These are phyloP conservation scores for Anabas testudineus DNA, from an alignment of 2,797 vertebrate species.

Conservation along the genomic window DNA sequence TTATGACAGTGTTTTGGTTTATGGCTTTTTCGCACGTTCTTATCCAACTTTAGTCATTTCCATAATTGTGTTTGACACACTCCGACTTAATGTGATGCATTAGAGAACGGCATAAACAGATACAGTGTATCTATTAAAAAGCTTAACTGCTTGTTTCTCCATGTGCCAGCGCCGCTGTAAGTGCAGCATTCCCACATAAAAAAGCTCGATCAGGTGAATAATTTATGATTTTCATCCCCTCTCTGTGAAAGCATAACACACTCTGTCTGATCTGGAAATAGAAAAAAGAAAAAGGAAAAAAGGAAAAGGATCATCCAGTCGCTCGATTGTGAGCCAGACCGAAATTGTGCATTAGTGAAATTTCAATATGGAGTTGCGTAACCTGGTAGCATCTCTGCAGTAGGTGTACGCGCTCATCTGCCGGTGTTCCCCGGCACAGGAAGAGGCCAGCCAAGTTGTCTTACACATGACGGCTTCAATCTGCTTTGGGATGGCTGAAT, in stretches of 20 bases:
- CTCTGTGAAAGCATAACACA: conserved; percentile 52
- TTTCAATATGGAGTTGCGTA: conserved; percentile 47
- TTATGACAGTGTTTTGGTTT: conserved; percentile 78
- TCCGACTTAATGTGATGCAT: conserved; percentile 69
- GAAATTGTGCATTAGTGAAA: conserved; percentile 46
- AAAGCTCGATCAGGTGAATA: conserved; percentile 73
- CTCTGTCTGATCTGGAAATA: conserved; percentile 41
- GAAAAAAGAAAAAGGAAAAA: not conserved
- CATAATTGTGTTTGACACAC: conserved; percentile 76
- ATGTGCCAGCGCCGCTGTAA: conserved; percentile 49
- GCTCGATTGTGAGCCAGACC: conserved; percentile 36
- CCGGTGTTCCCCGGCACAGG: conserved; percentile 50
- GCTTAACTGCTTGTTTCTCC: conserved; percentile 65
- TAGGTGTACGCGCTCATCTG: conserved; percentile 4
- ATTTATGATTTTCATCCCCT: conserved; percentile 67
- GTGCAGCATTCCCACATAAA: conserved; percentile 68
- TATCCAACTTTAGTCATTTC: conserved; percentile 76
- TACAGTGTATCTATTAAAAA: conserved; percentile 66
- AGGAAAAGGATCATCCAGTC: conserved; percentile 5
- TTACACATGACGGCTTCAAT: conserved; percentile 75
- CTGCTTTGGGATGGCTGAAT: conserved; percentile 78
- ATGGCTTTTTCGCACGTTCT: conserved; percentile 69
- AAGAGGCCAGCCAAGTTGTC: conserved; percentile 68
- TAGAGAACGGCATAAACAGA: conserved; percentile 66
- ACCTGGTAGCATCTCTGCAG: conserved; percentile 34